Conservation (phyloP, 1,140 invertebrate genomes). For the Akabosia matsudoensis region DNA sequence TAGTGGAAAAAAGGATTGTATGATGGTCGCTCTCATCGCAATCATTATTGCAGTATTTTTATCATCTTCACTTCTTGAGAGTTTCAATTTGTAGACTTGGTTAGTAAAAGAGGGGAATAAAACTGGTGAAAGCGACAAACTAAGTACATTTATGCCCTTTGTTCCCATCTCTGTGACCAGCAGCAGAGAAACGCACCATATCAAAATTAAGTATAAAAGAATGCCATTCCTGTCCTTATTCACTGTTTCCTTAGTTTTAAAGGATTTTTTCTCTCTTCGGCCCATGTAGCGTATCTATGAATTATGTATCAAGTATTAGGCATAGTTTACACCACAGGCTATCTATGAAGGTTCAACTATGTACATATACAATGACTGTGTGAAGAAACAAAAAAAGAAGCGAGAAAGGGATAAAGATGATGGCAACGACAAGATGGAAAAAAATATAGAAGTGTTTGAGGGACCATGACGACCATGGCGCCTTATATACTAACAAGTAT, state of each 20-base stretch:
- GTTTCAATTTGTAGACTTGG: background rate
- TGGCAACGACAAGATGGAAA: background rate
- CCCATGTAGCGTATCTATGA: background rate
- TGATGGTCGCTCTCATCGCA: background rate
- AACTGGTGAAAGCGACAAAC: background rate
- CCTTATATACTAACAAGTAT: background rate
- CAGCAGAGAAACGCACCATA: background rate
- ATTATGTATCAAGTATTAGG: background rate
- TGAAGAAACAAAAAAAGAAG: background rate
- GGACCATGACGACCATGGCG: background rate
- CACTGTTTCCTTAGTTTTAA: too few species aligned
- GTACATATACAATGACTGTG: background rate
- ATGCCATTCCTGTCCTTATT: background rate
- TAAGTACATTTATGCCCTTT: conserved; percentile 17
- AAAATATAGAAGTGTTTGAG: background rate
- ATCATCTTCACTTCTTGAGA: background rate
- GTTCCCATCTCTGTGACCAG: background rate
- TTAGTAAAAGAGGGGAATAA: background rate
- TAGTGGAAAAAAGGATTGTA: conserved; percentile 14
- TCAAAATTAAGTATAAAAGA: background rate
- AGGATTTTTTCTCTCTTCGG: background rate
- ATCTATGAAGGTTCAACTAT: too few species aligned
- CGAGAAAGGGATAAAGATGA: background rate
- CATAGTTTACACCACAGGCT: too few species aligned
- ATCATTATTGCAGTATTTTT: background rate